A percentile compares a stretch with the other conserved stretches of the same genome.
phyloP scores from a whole-genome alignment of 1,140 invertebrate species.

The Brachionus asplanchnoidis region DNA sequence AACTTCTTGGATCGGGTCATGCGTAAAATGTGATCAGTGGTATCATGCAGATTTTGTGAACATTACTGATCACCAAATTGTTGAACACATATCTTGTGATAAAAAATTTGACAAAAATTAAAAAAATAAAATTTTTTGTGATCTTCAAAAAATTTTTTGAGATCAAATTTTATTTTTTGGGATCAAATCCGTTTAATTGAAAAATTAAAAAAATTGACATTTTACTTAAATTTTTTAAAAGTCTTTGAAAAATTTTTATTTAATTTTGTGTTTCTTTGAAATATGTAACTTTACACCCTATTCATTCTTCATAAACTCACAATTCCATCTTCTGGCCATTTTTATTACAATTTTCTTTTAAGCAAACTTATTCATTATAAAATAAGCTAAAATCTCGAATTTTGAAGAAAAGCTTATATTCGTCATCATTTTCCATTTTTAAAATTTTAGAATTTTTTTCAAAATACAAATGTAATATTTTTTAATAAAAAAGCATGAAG shows the following conservation, averaged over 20 bases:
- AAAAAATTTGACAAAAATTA: not conserved
- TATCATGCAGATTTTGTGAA: too few relatives aligned
- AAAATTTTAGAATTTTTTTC: not conserved
- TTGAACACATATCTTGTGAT: not conserved
- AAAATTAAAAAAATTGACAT: not conserved
- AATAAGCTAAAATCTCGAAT: too few relatives aligned
- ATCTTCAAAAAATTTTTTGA: not conserved
- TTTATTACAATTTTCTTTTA: too few relatives aligned
- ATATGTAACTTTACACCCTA: not conserved
- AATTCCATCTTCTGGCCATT: too few relatives aligned
- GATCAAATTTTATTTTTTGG: conserved; percentile 43
- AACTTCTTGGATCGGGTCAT: too few relatives aligned
- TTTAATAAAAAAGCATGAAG: not conserved
- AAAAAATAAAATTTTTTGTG: not conserved
- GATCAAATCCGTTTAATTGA: conserved; percentile 46
- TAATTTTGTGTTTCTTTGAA: not conserved
- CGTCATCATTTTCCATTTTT: too few relatives aligned
- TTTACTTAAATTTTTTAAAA: not conserved
- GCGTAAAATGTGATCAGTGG: too few relatives aligned
- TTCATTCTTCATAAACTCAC: too few relatives aligned
- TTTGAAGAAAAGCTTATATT: too few relatives aligned
- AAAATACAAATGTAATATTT: not conserved
- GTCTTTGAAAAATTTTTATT: not conserved
- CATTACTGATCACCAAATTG: too few relatives aligned
- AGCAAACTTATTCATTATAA: too few relatives aligned